Evolutionary conservation across 2,888 invertebrate species (phyloP).

Genomic region (Lottia gigantea): DNA sequence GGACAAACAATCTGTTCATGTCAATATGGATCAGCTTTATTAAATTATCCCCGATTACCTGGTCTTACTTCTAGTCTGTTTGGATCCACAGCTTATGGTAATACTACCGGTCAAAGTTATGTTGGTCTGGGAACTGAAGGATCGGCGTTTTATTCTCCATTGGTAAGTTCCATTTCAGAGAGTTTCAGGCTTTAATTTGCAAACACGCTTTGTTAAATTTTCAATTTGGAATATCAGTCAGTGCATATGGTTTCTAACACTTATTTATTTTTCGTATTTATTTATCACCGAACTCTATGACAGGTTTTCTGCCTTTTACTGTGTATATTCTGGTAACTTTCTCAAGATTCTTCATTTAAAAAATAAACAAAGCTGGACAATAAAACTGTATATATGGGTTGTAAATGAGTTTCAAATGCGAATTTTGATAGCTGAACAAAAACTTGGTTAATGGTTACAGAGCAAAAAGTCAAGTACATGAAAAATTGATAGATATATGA

Average conservation of each 20-base stretch:
- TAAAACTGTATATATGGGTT: too few relatives aligned
- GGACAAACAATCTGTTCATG: slow-evolving; percentile 42
- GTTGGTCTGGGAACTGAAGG: slow-evolving; percentile 70
- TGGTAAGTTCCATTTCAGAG: slow-evolving; percentile 76
- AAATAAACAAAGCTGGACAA: too few relatives aligned
- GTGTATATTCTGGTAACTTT: too few relatives aligned
- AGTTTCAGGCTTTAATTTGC: too few relatives aligned
- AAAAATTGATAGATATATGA: slow-evolving; percentile 1
- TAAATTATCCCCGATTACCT: slow-evolving; percentile 76
- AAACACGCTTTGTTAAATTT: too few relatives aligned
- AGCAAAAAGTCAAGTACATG: slow-evolving; percentile 6
- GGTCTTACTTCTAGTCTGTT: slow-evolving; percentile 68
- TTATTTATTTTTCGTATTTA: too few relatives aligned
- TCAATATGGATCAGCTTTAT: slow-evolving; percentile 79
- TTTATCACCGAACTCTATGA: too few relatives aligned
- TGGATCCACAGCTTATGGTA: slow-evolving; percentile 36
- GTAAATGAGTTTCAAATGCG: not conserved
- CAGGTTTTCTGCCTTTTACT: too few relatives aligned
- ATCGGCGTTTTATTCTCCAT: slow-evolving; percentile 90
- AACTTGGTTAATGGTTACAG: not conserved
- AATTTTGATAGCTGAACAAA: not conserved
- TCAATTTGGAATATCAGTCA: too few relatives aligned
- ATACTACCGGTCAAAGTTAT: slow-evolving; percentile 44
- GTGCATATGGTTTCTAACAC: too few relatives aligned
- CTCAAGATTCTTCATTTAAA: too few relatives aligned